These are phyloP conservation scores for Molorchus minor DNA, from an alignment of 2,888 invertebrate genomes.

Conservation along the genomic window DNA sequence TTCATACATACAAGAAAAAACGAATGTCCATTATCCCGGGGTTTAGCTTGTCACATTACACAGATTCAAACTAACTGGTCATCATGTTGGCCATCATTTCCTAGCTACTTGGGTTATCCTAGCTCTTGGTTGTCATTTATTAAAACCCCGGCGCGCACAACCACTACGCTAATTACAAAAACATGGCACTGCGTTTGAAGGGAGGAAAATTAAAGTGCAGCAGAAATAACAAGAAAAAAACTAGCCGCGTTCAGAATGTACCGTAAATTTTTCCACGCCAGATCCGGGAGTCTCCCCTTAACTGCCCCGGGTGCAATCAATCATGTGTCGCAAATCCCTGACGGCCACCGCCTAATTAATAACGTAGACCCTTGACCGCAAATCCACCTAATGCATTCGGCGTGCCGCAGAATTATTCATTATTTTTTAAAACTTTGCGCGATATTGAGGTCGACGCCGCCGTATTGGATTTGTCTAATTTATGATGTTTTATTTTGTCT, in stretches of 20 bases:
- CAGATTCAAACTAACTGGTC: no score
- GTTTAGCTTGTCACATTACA: no score
- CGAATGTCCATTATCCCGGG: no score
- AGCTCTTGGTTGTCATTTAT: no score
- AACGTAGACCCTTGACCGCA: conserved; percentile 43
- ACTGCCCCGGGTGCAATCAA: conserved; percentile 33
- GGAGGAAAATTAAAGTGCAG: background rate
- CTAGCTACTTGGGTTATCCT: no score
- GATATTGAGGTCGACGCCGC: background rate
- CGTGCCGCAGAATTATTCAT: conserved; percentile 29
- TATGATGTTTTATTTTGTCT: background rate
- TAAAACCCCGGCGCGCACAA: no score
- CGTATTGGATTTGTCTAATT: background rate
- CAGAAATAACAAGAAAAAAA: background rate
- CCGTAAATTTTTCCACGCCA: conserved; percentile 13
- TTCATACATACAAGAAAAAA: no score
- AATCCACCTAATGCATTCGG: conserved; percentile 41
- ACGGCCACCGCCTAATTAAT: conserved; percentile 43
- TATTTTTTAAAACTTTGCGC: conserved; percentile 9
- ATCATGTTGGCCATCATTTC: no score
- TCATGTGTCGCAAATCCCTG: conserved; percentile 44
- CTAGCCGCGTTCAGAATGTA: background rate
- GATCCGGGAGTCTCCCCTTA: background rate
- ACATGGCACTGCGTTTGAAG: background rate
- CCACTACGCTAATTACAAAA: background rate